These are phyloP conservation scores for Choreutis nemorana DNA, from an alignment of 2,888 invertebrate species.

Conservation along the genomic window DNA sequence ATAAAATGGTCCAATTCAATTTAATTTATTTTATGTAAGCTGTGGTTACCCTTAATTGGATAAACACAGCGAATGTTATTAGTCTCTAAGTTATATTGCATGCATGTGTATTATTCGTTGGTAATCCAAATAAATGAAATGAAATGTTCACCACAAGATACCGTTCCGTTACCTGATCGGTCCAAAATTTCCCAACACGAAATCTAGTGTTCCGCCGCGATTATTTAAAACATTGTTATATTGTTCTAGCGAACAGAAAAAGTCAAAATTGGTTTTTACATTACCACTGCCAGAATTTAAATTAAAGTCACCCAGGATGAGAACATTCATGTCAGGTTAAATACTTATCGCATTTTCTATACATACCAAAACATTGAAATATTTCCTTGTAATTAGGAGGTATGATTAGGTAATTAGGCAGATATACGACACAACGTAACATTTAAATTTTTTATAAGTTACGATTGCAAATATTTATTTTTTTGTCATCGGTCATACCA, in stretches of 20 bases:
- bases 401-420: too few species aligned
- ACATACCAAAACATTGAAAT: conserved; percentile 1
- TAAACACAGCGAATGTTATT: too few species aligned
- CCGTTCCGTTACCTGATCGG: not conserved
- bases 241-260: not conserved
- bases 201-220: not conserved
- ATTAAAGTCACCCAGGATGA: conserved; percentile 1
- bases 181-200: conserved; percentile 1
- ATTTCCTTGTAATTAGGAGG: too few species aligned
- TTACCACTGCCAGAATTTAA: not conserved
- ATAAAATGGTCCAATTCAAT: too few species aligned
- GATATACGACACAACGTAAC: not conserved
- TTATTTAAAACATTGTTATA: not conserved
- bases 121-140: too few species aligned
- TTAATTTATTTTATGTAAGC: too few species aligned
- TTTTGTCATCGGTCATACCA: not conserved
- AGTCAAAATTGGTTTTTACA: conserved; percentile 2
- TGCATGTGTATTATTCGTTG: too few species aligned
- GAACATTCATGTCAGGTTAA: not conserved
- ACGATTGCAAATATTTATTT: not conserved
- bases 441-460: not conserved
- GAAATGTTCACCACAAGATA: not conserved
- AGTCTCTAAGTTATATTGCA: too few species aligned
- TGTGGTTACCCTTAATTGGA: too few species aligned
- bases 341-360: not conserved